phyloP scores from a whole-genome alignment of 2,797 vertebrate genomes.

The Falco berigora region DNA sequence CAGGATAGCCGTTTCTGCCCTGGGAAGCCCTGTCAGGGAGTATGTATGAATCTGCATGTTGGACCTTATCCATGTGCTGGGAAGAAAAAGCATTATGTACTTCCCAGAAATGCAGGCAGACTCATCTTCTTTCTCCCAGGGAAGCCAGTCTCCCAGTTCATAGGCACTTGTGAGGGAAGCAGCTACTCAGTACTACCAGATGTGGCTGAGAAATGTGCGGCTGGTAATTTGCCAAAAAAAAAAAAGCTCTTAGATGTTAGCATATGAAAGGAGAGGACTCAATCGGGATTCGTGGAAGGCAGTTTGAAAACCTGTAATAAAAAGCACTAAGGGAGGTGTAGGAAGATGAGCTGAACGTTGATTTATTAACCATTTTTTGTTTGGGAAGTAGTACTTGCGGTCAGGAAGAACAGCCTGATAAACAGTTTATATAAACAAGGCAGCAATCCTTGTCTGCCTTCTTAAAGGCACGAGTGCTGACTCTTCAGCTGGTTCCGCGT shows the following conservation, averaged over 20 bases:
- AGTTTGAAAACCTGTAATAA: slow-evolving; percentile 15
- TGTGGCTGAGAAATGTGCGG: neutral
- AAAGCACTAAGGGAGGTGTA: neutral
- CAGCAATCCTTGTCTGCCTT: neutral
- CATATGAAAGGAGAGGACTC: slow-evolving; percentile 13
- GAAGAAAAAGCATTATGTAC: accelerated
- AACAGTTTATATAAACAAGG: neutral
- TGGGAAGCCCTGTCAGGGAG: neutral
- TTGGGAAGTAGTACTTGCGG: neutral
- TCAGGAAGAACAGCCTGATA: neutral
- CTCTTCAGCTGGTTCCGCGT: neutral
- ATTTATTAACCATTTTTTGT: slow-evolving; percentile 13
- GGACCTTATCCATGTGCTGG: neutral
- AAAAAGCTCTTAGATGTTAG: neutral
- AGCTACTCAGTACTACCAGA: neutral
- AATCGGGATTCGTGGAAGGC: neutral
- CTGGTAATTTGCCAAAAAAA: neutral
- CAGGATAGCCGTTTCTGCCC: neutral
- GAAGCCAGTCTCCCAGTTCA: neutral
- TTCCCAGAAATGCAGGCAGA: neutral
- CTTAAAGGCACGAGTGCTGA: neutral
- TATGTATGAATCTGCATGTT: neutral
- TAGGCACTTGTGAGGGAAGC: neutral
- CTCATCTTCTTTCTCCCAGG: neutral
- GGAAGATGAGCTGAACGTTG: slow-evolving; percentile 11